These are phyloP conservation scores for Mizuhopecten yessoensis DNA, from an alignment of 1,140 invertebrate species.

Conservation along the genomic window DNA sequence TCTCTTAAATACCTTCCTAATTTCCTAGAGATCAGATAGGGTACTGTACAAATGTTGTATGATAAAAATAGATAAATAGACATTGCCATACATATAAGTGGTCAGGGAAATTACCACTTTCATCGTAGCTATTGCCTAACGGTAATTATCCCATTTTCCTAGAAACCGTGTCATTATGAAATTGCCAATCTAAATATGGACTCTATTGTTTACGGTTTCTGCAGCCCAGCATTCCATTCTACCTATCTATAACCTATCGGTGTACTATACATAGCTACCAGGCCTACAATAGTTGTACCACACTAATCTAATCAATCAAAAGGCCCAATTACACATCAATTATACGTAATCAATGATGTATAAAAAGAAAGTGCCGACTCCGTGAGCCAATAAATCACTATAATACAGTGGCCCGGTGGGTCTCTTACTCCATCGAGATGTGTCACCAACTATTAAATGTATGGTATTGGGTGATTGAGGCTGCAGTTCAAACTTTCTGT, in stretches of 20 bases:
- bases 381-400: not conserved
- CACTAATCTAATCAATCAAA: not conserved
- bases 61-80: too few relatives aligned
- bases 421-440: not conserved
- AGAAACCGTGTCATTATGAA: not conserved
- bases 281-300: not conserved
- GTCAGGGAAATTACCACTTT: not conserved
- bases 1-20: too few relatives aligned
- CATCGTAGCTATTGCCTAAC: not conserved
- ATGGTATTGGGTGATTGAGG: not conserved
- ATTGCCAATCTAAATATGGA: not conserved
- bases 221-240: not conserved
- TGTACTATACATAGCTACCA: not conserved
- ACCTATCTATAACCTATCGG: not conserved
- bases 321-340: not conserved
- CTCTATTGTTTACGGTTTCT: not conserved
- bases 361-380: not conserved
- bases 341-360: not conserved
- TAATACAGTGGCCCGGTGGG: not conserved
- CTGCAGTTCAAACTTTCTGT: constrained; percentile 1
- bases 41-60: too few relatives aligned
- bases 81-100: not conserved
- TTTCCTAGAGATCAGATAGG: too few relatives aligned
- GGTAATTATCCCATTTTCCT: not conserved
- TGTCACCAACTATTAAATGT: constrained; percentile 27